Conservation (phyloP, 2,888 invertebrate genomes). For the Tribolium freemani region DNA sequence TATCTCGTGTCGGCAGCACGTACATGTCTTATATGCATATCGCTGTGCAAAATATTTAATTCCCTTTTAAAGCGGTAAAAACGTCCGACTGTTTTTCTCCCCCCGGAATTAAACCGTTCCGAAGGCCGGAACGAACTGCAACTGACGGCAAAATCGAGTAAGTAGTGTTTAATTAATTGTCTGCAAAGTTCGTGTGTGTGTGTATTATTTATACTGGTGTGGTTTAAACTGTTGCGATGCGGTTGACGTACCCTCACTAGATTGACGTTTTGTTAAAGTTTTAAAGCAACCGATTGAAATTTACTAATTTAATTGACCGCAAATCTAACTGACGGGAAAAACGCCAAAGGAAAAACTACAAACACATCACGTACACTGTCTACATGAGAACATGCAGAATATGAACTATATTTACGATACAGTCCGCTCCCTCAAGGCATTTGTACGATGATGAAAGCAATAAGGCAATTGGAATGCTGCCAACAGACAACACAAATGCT, state of each 20-base stretch:
- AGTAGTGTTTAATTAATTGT: conserved; percentile 51
- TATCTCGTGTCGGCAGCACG: conserved; percentile 52
- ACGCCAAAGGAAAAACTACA: background rate
- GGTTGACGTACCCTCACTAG: conserved; percentile 24
- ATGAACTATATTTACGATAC: conserved; percentile 24
- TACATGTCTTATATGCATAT: conserved; percentile 48
- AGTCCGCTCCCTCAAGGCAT: conserved; percentile 25
- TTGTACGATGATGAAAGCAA: conserved; percentile 37
- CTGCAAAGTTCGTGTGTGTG: conserved; percentile 49
- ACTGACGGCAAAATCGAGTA: conserved; percentile 34
- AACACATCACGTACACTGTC: background rate
- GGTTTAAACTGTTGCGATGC: conserved; percentile 38
- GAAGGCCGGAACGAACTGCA: conserved; percentile 22
- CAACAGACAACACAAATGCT: conserved; percentile 34
- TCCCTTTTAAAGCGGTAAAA: conserved; percentile 1
- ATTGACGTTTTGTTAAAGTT: conserved; percentile 35
- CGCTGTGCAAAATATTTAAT: conserved; percentile 29
- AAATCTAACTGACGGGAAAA: background rate
- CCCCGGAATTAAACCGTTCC: conserved; percentile 13
- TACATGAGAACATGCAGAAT: background rate
- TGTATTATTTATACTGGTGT: conserved; percentile 51
- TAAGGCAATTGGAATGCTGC: conserved; percentile 36
- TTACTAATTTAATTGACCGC: conserved; percentile 8
- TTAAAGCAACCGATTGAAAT: conserved; percentile 25
- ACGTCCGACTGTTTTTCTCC: background rate